Percentiles rank a stretch among this genome's conserved stretches.
Conservation (phyloP, 1,140 invertebrate species). For the Orussus abietinus region DNA sequence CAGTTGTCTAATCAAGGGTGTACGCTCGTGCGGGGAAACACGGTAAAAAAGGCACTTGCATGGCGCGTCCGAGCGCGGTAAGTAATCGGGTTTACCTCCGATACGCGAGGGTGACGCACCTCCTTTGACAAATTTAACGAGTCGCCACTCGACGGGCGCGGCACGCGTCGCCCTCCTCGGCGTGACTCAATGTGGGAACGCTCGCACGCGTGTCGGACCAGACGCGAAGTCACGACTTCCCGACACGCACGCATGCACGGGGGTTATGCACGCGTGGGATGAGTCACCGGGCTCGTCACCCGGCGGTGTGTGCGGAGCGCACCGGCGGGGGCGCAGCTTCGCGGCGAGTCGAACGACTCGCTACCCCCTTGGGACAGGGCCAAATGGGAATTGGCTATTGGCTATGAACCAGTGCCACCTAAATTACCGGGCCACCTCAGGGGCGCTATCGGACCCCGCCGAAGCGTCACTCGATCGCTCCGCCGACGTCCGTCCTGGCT, state of each 20-base stretch:
- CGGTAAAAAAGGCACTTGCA: too few species aligned
- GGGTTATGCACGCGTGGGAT: neutral
- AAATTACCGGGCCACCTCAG: conserved; percentile 45
- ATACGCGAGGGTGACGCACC: too few species aligned
- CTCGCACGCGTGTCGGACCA: conserved; percentile 13
- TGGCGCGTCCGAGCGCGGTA: too few species aligned
- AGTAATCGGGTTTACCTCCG: too few species aligned
- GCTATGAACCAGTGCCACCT: conserved; percentile 49
- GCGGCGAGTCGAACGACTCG: too few species aligned
- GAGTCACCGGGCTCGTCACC: neutral
- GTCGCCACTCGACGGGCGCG: conserved; percentile 6
- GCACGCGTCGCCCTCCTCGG: conserved; percentile 2
- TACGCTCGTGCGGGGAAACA: too few species aligned
- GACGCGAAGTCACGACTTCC: conserved; percentile 1
- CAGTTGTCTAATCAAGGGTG: too few species aligned
- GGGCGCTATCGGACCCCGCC: too few species aligned
- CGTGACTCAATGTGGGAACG: conserved; percentile 27
- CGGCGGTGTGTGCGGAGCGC: too few species aligned
- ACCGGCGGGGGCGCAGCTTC: too few species aligned
- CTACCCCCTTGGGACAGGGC: conserved; percentile 43
- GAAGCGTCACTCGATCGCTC: too few species aligned
- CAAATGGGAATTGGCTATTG: conserved; percentile 53
- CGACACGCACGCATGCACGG: neutral
- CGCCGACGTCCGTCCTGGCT: too few species aligned
- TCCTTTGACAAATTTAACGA: conserved; percentile 29